Evolutionary conservation across 2,113 vertebrate genomes (phyloP).

Genomic region (Lepus americanus): DNA sequence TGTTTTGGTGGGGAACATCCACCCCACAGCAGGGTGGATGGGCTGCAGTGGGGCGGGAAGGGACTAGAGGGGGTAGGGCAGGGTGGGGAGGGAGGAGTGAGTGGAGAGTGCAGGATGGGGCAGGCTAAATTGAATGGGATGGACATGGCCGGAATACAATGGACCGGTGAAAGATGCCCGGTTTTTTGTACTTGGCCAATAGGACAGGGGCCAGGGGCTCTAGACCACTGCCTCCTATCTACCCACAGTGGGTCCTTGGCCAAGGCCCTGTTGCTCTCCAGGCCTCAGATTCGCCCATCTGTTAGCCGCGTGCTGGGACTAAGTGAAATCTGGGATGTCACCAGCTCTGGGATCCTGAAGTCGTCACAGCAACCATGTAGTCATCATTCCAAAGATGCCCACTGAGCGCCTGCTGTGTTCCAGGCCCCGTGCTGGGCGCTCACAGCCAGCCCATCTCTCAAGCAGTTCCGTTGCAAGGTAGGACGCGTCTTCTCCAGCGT

Average conservation of each 20-base stretch:
- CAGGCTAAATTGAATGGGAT: not conserved
- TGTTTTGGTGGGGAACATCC: too few species aligned
- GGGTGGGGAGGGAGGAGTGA: not conserved
- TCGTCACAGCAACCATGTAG: not conserved
- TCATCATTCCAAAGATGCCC: not conserved
- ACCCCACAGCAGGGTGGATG: not conserved
- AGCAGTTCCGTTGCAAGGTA: not conserved
- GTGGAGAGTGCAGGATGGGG: too few species aligned
- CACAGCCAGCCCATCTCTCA: not conserved
- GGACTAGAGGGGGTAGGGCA: too few species aligned
- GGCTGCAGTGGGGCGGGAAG: too few species aligned
- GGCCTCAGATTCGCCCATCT: not conserved
- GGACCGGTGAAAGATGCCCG: not conserved
- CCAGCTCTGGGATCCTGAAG: not conserved
- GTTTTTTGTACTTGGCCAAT: not conserved
- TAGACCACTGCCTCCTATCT: not conserved
- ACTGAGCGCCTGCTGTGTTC: too few species aligned
- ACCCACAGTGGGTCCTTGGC: not conserved
- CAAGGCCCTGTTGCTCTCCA: not conserved
- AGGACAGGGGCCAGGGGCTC: not conserved
- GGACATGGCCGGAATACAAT: not conserved
- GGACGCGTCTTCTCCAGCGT: not conserved
- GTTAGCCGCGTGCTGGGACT: not conserved
- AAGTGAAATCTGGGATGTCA: not conserved
- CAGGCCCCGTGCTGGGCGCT: too few species aligned